Conservation (phyloP, 2,888 invertebrate species). For the Adineta ricciae region DNA sequence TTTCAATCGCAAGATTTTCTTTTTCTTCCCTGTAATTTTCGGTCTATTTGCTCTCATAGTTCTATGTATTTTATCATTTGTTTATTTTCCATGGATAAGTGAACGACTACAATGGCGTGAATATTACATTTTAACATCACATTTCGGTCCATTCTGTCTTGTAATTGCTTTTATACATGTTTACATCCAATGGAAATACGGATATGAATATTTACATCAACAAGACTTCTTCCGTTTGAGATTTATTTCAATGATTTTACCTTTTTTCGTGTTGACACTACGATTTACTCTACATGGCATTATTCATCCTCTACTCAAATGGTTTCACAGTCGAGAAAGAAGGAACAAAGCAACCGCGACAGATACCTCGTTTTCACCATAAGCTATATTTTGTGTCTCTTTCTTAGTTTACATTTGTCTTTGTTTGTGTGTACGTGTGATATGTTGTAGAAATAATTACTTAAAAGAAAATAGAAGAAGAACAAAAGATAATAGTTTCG, state of each 20-base stretch:
- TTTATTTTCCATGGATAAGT: conserved; percentile 17
- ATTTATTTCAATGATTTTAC: background rate
- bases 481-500: background rate
- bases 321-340: background rate
- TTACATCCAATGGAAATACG: background rate
- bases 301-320: background rate
- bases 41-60: background rate
- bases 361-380: background rate
- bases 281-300: background rate
- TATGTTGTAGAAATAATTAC: background rate
- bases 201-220: background rate
- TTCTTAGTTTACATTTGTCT: background rate
- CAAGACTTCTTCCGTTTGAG: background rate
- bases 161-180: background rate
- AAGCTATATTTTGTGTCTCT: background rate
- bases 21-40: background rate
- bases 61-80: background rate
- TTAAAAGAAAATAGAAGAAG: background rate
- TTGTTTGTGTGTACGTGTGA: background rate
- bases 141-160: background rate
- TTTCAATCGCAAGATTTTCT: background rate
- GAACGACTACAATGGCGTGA: background rate
- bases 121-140: background rate
- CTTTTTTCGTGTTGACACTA: background rate
- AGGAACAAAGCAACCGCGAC: background rate